Conservation (phyloP, 2,888 invertebrate species). For the Molanna angustata region DNA sequence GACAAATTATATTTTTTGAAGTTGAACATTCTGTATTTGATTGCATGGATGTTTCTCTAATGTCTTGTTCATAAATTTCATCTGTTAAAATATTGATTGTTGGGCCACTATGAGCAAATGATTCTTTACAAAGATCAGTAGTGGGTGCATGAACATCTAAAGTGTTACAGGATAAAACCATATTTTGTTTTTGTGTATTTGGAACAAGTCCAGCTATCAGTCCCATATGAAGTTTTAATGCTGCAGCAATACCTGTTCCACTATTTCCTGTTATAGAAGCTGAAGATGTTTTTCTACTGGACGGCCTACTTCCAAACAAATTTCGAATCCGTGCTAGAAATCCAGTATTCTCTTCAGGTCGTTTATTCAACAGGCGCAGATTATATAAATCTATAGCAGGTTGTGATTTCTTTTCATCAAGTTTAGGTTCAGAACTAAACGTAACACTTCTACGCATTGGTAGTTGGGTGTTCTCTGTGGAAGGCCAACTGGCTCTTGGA, state of each 20-base stretch:
- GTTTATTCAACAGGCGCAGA: constrained; percentile 54
- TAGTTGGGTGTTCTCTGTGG: constrained; percentile 61
- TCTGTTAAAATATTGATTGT: constrained; percentile 58
- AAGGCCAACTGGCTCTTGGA: constrained; percentile 75
- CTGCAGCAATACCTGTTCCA: constrained; percentile 63
- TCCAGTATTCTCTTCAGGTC: constrained; percentile 54
- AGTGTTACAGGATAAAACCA: constrained; percentile 61
- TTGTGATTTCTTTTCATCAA: constrained; percentile 56
- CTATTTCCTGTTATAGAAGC: constrained; percentile 59
- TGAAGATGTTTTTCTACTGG: constrained; percentile 65
- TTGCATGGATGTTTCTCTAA: constrained; percentile 17
- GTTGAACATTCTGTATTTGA: constrained; percentile 12
- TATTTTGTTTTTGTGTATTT: constrained; percentile 57
- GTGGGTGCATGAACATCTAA: constrained; percentile 53
- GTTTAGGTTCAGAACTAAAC: constrained; percentile 64
- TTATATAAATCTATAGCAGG: constrained; percentile 60
- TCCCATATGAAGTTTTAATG: constrained; percentile 69
- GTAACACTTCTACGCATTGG: constrained; percentile 61
- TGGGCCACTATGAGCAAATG: constrained; percentile 60
- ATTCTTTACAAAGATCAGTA: constrained; percentile 48
- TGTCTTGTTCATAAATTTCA: constrained; percentile 44
- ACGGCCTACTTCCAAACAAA: constrained; percentile 63
- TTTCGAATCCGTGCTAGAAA: constrained; percentile 54
- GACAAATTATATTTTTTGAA: constrained; percentile 37
- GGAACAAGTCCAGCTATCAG: constrained; percentile 70